Conservation (phyloP, 2,113 vertebrate genomes). For the Hyperopisus bebe region DNA sequence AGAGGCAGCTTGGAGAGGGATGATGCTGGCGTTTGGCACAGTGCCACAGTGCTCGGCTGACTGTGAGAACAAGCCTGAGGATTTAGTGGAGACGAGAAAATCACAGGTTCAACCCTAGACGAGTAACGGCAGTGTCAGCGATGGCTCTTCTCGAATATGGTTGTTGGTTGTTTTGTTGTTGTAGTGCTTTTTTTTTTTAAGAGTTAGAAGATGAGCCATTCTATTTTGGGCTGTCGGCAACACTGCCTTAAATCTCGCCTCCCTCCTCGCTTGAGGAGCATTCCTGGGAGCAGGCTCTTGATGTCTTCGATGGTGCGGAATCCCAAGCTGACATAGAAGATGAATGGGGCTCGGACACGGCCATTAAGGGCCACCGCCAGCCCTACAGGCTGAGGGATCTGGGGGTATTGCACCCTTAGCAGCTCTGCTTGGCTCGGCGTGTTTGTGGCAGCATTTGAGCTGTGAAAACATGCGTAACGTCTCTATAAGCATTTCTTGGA, state of each 20-base stretch:
- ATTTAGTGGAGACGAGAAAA: background rate
- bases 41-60: background rate
- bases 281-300: background rate
- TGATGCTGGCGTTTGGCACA: background rate
- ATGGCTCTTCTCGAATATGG: background rate
- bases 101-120: background rate
- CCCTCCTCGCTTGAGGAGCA: no score
- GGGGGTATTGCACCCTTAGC: background rate
- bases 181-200: background rate
- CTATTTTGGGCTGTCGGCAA: background rate
- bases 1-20: background rate
- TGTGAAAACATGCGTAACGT: background rate
- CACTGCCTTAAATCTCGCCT: background rate
- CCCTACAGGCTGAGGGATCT: background rate
- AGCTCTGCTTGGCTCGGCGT: background rate
- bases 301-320: background rate
- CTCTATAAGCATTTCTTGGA: slow-evolving; percentile 9
- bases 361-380: background rate
- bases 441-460: background rate
- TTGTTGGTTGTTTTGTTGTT: background rate
- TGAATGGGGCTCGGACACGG: background rate
- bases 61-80: background rate
- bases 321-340: background rate
- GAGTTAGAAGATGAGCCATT: background rate
- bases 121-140: background rate